Base-by-base conservation (phyloP, 1,140 invertebrate species). In the Steinernema khuongi region DNA sequence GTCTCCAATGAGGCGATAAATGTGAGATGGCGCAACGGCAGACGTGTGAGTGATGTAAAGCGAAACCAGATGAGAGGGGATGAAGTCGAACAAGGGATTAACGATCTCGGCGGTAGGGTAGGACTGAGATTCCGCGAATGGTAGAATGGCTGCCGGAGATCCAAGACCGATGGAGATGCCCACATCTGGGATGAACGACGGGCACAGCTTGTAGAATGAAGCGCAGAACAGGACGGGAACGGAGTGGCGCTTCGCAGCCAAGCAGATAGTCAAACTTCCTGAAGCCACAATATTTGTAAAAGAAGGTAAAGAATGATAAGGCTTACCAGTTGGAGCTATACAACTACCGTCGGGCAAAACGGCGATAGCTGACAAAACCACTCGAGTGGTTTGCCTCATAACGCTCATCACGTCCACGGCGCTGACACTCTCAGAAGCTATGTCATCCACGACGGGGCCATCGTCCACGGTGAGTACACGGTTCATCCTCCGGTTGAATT, bases 191-290 rank as follows among this genome's bases (percentile, higher is more conserved):
- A 78, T 29, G 33, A 78, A 78, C 19, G 50, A 68, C 2, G 76
- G 76, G 7, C 77, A 79, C n/a, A 78, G 66, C 67, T 78, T 78
- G 41, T 74, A 78, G 33, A 75, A 76, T 1, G 70, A 74, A n/a
- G 31, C 60, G 29, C 70, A 79, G 31, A 78, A 50, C 28, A 78
- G n/a, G 0, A 78, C 76, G 0, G 76, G 76, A 30, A 78, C 77
- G 26, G 76, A 78, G 36, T 78, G 76, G 1, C 68, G 76, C 28
- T 78, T 78, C 2, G 76, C 76, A n/a, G 75, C 77, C 30, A 79
- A 29, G 43, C 76, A 78, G 1, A 78, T 75, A 2, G 32, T 50
- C 14, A 79, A 36, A 30, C 77, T 74, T 0, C 74, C 74, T 75
- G 71, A 73, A 74, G 2, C 1, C 14, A 31, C 7, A 7, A 19